Percentiles rank a stretch among this genome's conserved stretches.
Conservation (phyloP, 2,113 vertebrate genomes). For the Microtus pennsylvanicus region DNA sequence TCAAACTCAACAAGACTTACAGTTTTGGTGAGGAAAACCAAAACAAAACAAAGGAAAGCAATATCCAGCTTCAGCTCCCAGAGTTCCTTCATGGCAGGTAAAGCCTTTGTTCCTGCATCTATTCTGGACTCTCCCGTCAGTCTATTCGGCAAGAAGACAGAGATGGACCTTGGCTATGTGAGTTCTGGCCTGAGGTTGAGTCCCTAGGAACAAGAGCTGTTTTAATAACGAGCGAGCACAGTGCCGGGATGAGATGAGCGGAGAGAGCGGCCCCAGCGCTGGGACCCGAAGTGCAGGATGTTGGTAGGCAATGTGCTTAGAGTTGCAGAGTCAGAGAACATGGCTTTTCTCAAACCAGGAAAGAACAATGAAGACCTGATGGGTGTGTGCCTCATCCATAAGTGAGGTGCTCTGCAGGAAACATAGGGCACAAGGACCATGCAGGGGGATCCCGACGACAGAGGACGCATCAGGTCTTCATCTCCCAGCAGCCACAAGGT, state of each 20-base stretch:
- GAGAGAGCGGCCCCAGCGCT: not conserved
- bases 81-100: not conserved
- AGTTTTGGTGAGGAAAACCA: not conserved
- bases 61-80: not conserved
- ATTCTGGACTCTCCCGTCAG: not conserved
- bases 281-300: not conserved
- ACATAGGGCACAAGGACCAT: rapidly evolving
- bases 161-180: not conserved
- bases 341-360: not conserved
- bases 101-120: not conserved
- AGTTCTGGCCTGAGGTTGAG: not conserved
- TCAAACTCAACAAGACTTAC: no score
- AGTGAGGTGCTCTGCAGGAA: rapidly evolving
- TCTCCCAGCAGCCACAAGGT: not conserved
- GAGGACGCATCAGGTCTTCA: not conserved
- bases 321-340: not conserved
- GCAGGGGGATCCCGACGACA: not conserved
- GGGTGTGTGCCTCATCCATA: not conserved
- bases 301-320: not conserved
- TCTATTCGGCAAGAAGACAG: not conserved
- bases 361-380: not conserved
- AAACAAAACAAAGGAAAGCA: not conserved
- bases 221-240: not conserved
- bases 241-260: not conserved
- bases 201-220: not conserved